phyloP scores from a whole-genome alignment of 2,888 invertebrate species.

The Aleiodes alternator region DNA sequence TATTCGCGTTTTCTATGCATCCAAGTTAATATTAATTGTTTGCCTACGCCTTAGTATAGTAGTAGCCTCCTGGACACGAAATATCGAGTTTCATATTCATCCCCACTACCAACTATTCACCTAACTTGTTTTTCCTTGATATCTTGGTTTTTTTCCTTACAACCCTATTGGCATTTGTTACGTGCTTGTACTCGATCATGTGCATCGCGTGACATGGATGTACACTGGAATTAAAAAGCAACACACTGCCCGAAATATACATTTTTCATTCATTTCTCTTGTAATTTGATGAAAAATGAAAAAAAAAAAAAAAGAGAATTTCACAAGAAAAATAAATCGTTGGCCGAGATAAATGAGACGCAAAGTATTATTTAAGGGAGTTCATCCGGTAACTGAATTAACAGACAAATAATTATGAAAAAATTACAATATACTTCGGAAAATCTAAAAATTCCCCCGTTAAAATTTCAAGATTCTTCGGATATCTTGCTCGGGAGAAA shows the following conservation, averaged over 20 bases:
- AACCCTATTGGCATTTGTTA: slow-evolving; percentile 47
- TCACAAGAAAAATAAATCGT: neutral
- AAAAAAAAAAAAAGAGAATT: neutral
- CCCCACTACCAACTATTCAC: neutral
- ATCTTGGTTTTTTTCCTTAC: neutral
- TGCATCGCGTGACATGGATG: slow-evolving; percentile 51
- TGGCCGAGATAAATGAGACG: too few species aligned
- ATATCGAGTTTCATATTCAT: slow-evolving; percentile 36
- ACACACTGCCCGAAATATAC: slow-evolving; percentile 17
- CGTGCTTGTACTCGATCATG: slow-evolving; percentile 35
- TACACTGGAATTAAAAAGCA: slow-evolving; percentile 38
- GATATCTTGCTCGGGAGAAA: too few species aligned
- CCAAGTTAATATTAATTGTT: slow-evolving; percentile 51
- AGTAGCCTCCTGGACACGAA: slow-evolving; percentile 5
- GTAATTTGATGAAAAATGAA: neutral
- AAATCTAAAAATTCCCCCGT: too few species aligned
- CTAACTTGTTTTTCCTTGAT: neutral
- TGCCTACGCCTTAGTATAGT: slow-evolving; percentile 35
- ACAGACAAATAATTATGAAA: too few species aligned
- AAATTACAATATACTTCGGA: too few species aligned
- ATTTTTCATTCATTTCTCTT: neutral
- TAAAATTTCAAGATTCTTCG: too few species aligned
- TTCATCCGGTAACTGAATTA: too few species aligned
- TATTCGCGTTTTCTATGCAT: slow-evolving; percentile 32
- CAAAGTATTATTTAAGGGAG: too few species aligned